Evolutionary conservation across 2,888 invertebrate genomes (phyloP).

Genomic region (Thecocarcelia acutangulata): DNA sequence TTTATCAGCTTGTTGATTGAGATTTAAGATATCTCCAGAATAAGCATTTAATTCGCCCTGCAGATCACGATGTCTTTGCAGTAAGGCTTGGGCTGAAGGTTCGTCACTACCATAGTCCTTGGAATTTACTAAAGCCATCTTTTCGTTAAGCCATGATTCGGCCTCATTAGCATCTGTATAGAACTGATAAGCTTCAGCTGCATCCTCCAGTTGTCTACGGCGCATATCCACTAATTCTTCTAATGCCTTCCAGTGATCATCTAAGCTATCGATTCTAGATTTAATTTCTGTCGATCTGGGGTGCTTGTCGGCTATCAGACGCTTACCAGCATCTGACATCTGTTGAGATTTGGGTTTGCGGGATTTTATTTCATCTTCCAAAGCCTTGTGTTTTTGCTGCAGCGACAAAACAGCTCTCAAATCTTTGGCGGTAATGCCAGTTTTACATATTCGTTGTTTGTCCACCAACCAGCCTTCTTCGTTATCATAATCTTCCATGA

Average conservation of each 20-base stretch:
- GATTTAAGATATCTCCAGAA: slow-evolving; percentile 90
- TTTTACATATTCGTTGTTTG: slow-evolving; percentile 95
- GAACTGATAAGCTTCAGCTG: slow-evolving; percentile 96
- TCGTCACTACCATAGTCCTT: slow-evolving; percentile 96
- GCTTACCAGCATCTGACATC: slow-evolving; percentile 86
- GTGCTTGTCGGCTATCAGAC: slow-evolving; percentile 89
- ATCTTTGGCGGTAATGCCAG: slow-evolving; percentile 96
- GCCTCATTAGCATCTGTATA: slow-evolving; percentile 98
- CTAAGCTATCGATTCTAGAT: slow-evolving; percentile 88
- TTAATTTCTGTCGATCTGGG: slow-evolving; percentile 91
- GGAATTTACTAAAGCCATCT: slow-evolving; percentile 93
- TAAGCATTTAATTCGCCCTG: slow-evolving; percentile 95
- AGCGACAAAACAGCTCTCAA: slow-evolving; percentile 93
- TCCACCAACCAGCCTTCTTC: slow-evolving; percentile 98
- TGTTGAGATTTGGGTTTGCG: slow-evolving; percentile 86
- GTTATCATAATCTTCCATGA: slow-evolving; percentile 97
- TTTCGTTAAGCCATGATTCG: slow-evolving; percentile 98
- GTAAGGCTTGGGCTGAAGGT: slow-evolving; percentile 92
- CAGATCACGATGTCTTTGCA: slow-evolving; percentile 92
- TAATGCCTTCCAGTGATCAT: slow-evolving; percentile 94
- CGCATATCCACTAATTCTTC: slow-evolving; percentile 89
- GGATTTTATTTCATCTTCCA: slow-evolving; percentile 92
- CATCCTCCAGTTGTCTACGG: slow-evolving; percentile 90
- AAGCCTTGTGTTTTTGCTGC: slow-evolving; percentile 95
- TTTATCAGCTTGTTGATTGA: slow-evolving; percentile 90